Base-by-base conservation (phyloP, 2,888 invertebrate genomes). In the Andrena camellia region DNA sequence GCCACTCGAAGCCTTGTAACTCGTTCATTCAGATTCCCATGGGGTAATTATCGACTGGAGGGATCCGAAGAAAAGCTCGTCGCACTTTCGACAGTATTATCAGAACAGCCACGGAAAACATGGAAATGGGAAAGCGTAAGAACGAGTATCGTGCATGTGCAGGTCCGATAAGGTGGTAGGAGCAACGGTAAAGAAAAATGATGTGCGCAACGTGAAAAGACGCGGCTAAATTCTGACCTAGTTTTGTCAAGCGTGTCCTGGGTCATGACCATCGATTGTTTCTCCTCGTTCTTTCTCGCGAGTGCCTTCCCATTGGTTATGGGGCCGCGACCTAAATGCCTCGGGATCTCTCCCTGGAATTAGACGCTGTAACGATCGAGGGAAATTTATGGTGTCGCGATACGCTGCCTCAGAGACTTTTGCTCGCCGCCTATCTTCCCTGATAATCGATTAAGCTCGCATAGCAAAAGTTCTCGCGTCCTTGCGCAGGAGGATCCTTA, bases 241-340 rank as follows among this genome's bases (percentile, higher is more conserved):
- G 86, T 88, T 89, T 82, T 52, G 60, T 74, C 64, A 52, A 77
- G 70, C 72, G 70, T 89, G 73, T 89, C 89, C 89, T 88, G 89
- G 89, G 89, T 89, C 88, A 89, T 84, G 89, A 89, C 77, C 88
- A 89, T 89, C 85, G 88, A 88, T 89, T 89, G 86, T 89, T 86
- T 85, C 83, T 72, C 81, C 79, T 71, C 75, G 42, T 74, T 62
- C 63, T 72, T 74, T 68, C 52, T 57, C 64, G 57, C 59, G 20
- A 62, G 50, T 59, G 48, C 52, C 63, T 60, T 79, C 76, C 77
- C 82, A 74, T 72, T 70, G 83, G 64, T 74, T 84, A 88, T 86
- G 89, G 86, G 88, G 82, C 82, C 88, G 76, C 78, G 88, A 82
- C 84, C 89, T 52, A 86, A 88, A 89, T 89, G 77, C 70, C 76